These are phyloP conservation scores for Thymelicus sylvestris DNA, from an alignment of 2,888 invertebrate species.

Conservation along the genomic window DNA sequence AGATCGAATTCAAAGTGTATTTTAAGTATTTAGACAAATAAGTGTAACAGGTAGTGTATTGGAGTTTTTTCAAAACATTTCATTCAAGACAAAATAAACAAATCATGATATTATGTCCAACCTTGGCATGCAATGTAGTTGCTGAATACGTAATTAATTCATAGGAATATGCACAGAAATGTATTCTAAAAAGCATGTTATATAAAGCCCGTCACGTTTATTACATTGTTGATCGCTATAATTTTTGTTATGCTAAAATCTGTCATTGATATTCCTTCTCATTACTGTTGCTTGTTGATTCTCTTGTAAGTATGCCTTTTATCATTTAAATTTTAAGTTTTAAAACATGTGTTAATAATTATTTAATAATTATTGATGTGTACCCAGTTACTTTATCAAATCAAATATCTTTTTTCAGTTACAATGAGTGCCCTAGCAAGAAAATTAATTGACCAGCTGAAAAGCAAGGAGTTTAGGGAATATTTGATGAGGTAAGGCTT, in stretches of 20 bases:
- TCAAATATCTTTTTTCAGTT: constrained; percentile 45
- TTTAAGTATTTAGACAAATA: not conserved
- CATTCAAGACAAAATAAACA: constrained; percentile 15
- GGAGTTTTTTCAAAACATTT: not conserved
- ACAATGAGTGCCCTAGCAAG: constrained; percentile 63
- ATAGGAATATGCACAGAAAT: constrained; percentile 25
- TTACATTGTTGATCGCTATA: constrained; percentile 7
- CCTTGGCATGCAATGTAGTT: constrained; percentile 31
- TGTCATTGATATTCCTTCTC: not conserved
- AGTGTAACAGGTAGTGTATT: constrained; percentile 10
- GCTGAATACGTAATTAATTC: constrained; percentile 35
- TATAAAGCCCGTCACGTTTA: constrained; percentile 18
- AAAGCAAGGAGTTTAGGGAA: constrained; percentile 92
- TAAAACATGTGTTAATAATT: not conserved
- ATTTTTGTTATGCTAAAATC: constrained; percentile 9
- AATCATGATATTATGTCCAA: not conserved
- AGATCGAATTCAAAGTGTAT: not conserved
- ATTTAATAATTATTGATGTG: no score
- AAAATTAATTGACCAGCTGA: constrained; percentile 86
- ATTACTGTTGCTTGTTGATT: not conserved
- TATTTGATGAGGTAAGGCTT: constrained; percentile 92
- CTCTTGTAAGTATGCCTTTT: not conserved
- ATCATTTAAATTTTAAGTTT: constrained; percentile 21
- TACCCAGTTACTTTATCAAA: no score
- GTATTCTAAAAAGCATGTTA: constrained; percentile 23